These are phyloP conservation scores for Panthera uncia DNA, from an alignment of 2,113 vertebrate genomes.

Conservation along the genomic window DNA sequence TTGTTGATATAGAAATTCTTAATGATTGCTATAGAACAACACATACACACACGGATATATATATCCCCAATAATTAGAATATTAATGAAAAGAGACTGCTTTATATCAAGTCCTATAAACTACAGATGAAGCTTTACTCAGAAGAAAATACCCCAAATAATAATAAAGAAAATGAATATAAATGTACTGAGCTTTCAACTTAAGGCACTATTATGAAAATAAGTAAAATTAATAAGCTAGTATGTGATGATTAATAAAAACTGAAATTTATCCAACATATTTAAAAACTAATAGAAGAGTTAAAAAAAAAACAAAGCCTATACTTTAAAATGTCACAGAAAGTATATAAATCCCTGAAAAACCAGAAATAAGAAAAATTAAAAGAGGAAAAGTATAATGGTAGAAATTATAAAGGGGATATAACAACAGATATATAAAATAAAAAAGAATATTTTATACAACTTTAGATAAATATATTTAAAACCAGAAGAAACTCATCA, in stretches of 20 bases:
- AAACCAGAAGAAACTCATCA: background rate
- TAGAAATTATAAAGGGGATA: background rate
- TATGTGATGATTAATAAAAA: background rate
- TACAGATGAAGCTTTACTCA: background rate
- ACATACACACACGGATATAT: background rate
- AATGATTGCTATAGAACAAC: background rate
- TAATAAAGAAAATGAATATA: background rate
- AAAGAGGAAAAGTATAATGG: background rate
- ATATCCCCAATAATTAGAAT: background rate
- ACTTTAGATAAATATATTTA: background rate
- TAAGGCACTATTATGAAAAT: background rate
- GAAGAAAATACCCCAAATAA: background rate
- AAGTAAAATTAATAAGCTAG: background rate
- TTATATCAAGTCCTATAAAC: background rate
- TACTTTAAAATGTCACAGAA: background rate
- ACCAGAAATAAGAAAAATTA: background rate
- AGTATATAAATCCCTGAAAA: background rate
- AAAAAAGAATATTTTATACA: background rate
- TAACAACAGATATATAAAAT: background rate
- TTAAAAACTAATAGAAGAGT: background rate
- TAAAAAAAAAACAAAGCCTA: background rate
- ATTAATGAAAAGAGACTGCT: background rate
- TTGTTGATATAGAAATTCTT: background rate
- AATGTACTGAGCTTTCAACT: background rate
- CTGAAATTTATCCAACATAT: background rate